Percentiles rank a stretch among this genome's conserved stretches.
These are phyloP conservation scores for Dynastes maya DNA, from an alignment of 2,888 invertebrate genomes.

Conservation along the genomic window DNA sequence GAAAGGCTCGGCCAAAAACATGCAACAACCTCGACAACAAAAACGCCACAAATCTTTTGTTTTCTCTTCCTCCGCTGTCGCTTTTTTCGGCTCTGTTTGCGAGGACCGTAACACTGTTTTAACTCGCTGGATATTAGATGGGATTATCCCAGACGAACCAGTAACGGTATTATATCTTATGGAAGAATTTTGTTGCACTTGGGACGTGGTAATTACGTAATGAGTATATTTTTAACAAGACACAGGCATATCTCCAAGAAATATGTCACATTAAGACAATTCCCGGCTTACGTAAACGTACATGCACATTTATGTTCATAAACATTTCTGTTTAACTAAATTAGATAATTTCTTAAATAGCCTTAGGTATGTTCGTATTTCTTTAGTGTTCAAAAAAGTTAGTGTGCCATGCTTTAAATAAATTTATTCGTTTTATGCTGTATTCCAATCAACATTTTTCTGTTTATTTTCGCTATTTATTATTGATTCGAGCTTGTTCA, in stretches of 20 bases:
- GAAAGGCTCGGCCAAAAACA: slow-evolving; percentile 36
- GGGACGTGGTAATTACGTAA: slow-evolving; percentile 9
- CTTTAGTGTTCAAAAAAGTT: no score
- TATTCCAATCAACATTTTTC: no score
- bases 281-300: background rate
- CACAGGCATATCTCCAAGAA: background rate
- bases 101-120: slow-evolving; percentile 38
- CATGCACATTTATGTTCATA: no score
- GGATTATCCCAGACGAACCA: slow-evolving; percentile 33
- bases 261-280: background rate
- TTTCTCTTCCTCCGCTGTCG: slow-evolving; percentile 36
- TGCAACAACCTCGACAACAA: slow-evolving; percentile 46
- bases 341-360: no score
- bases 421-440: no score
- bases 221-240: slow-evolving; percentile 11
- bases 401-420: no score
- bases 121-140: slow-evolving; percentile 44
- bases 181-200: slow-evolving; percentile 26
- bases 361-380: no score
- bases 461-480: no score
- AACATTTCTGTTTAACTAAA: no score
- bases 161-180: slow-evolving; percentile 24
- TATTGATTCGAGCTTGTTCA: no score
- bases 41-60: slow-evolving; percentile 46
- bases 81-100: slow-evolving; percentile 28